phyloP scores from a whole-genome alignment of 2,888 invertebrate species.

The Drepana falcataria region DNA sequence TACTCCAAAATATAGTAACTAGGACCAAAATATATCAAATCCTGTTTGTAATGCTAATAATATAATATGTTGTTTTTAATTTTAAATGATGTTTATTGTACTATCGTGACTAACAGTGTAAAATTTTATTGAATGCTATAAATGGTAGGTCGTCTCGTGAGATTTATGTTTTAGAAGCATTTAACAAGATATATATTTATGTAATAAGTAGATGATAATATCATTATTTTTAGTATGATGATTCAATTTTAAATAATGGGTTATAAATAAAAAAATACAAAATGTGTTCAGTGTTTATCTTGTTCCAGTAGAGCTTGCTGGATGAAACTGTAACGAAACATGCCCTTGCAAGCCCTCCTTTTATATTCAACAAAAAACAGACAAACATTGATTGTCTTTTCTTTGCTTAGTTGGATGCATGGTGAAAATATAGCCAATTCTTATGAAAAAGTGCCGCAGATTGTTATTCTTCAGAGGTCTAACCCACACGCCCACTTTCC shows the following conservation, averaged over 20 bases:
- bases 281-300: conserved; percentile 28
- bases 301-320: conserved; percentile 7
- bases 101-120: conserved; percentile 61
- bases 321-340: too few relatives aligned
- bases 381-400: too few relatives aligned
- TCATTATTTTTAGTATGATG: conserved; percentile 74
- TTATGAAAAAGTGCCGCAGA: too few relatives aligned
- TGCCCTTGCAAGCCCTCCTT: too few relatives aligned
- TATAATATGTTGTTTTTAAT: conserved; percentile 67
- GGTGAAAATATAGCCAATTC: too few relatives aligned
- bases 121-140: conserved; percentile 41
- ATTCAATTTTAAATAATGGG: conserved; percentile 72
- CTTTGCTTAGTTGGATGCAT: too few relatives aligned
- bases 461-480: too few relatives aligned
- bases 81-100: conserved; percentile 62
- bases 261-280: conserved; percentile 67
- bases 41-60: conserved; percentile 52
- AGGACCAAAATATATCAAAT: conserved; percentile 67
- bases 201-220: conserved; percentile 63
- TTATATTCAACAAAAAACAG: too few relatives aligned
- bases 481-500: too few relatives aligned
- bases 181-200: conserved; percentile 57
- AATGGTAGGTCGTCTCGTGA: conserved; percentile 61
- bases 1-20: conserved; percentile 41
- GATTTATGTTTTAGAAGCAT: conserved; percentile 75